Evolutionary conservation across 2,113 vertebrate genomes (phyloP), one percentile per base, ranked within the genome.

Genomic region (Accipiter virgatus): DNA sequence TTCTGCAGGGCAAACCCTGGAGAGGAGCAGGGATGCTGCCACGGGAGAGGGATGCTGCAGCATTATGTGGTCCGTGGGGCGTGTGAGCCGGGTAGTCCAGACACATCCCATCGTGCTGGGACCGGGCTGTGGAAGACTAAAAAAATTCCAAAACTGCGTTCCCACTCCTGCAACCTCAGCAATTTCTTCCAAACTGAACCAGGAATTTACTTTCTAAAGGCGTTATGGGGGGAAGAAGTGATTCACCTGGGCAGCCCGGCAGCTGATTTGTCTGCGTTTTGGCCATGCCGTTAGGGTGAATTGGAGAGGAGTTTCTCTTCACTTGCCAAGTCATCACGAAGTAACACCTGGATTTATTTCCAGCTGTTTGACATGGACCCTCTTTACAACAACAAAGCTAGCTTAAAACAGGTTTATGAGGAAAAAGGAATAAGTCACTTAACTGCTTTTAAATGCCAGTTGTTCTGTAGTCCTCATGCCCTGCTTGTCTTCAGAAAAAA

Each of bases 1-100:
- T 56, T 75, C 50, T 40, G 48, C 19, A 17, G 66, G 55, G 72
- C 53, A 73, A 42, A 56, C 16, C 36, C 48, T 9, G 14, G 63
- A 56, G 59, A 50, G 52, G 36, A 65, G 55, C 55, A 16, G 48
- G 70, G 77, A 66, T 77, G 89, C 70, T 70, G 50, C 78, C 32
- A 18, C 2, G 1, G 78, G 40, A 36, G 50, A 42, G 15, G 75
- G 81, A 66, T 77, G 89, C 70, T 70, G 50, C 82, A 25, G 11
- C 2, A 0, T 53, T 36, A 31, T 0, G 0, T 26, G 43, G 36
- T 75, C 55, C 36, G 4, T 1, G 29, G 55, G 13, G 29, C 1
- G 2, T 19, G 55, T 2, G 16, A 25, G 78, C 47, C 14, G 11
- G 25, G 17, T 32, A 13, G 13, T 34, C 9, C 18, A 20, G 20